Evolutionary conservation across 2,888 invertebrate species (phyloP).

Genomic region (Polydrusus tereticollis): DNA sequence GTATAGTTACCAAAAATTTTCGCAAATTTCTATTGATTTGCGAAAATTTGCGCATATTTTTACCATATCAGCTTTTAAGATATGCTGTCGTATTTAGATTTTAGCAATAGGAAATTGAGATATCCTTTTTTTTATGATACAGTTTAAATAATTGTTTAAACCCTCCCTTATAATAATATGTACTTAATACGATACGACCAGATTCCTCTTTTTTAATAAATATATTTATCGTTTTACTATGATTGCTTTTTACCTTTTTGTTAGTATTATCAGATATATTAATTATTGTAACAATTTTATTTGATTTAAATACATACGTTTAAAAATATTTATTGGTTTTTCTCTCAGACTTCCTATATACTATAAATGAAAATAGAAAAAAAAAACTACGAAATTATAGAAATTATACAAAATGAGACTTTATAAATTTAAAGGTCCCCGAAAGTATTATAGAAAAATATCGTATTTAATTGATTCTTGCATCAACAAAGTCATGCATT

Average conservation of each 20-base stretch:
- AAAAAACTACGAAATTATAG: no score
- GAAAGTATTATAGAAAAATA: no score
- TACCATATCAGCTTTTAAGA: slow-evolving; percentile 35
- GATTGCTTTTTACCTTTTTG: slow-evolving; percentile 46
- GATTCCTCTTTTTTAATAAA: slow-evolving; percentile 43
- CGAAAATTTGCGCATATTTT: slow-evolving; percentile 34
- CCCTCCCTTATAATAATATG: slow-evolving; percentile 43
- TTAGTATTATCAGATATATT: slow-evolving; percentile 50
- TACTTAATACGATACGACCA: slow-evolving; percentile 38
- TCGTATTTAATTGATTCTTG: no score
- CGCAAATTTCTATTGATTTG: slow-evolving; percentile 46
- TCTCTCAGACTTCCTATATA: neutral
- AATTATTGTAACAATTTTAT: slow-evolving; percentile 50
- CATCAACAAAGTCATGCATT: no score
- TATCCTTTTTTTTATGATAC: slow-evolving; percentile 36
- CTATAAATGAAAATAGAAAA: no score
- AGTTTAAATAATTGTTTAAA: slow-evolving; percentile 37
- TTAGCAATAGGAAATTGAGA: slow-evolving; percentile 32
- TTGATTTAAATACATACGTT: slow-evolving; percentile 47
- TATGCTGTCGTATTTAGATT: slow-evolving; percentile 34
- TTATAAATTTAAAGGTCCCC: no score
- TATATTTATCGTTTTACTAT: slow-evolving; percentile 47
- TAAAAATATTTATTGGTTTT: neutral
- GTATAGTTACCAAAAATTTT: slow-evolving; percentile 47
- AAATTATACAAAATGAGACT: no score